phyloP scores from a whole-genome alignment of 92 coral and sea anemone species.

The Porites evermanni region DNA sequence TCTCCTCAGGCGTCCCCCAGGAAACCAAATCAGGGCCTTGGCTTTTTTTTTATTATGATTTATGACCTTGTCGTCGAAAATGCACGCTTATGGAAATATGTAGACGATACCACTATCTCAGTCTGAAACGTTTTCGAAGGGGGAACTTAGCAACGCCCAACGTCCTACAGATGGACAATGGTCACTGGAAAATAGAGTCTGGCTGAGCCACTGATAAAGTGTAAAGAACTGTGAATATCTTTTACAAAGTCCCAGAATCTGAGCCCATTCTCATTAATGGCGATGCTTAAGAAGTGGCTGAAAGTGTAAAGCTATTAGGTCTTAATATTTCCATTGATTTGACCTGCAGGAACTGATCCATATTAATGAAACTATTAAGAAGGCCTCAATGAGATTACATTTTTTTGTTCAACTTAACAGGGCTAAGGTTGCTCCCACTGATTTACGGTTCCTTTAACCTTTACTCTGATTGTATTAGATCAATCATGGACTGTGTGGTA shows the following conservation, averaged over 20 bases:
- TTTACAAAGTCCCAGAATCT: slow-evolving; percentile 1
- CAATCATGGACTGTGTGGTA: slow-evolving; percentile 1
- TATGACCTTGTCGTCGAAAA: slow-evolving; percentile 1
- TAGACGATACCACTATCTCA: not conserved
- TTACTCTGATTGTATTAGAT: no score
- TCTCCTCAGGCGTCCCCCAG: slow-evolving; percentile 19
- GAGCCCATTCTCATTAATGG: slow-evolving; percentile 36
- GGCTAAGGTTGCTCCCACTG: not conserved
- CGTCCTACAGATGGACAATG: not conserved
- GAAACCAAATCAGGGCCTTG: slow-evolving; percentile 11
- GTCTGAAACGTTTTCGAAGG: not conserved
- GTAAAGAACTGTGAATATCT: slow-evolving; percentile 52
- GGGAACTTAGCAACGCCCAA: slow-evolving; percentile 24
- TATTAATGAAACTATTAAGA: slow-evolving; percentile 12
- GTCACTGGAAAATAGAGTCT: slow-evolving; percentile 45
- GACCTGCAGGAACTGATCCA: slow-evolving; percentile 35
- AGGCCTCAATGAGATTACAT: slow-evolving; percentile 38
- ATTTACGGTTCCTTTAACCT: no score
- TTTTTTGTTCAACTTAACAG: slow-evolving; percentile 46
- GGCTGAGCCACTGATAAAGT: slow-evolving; percentile 46
- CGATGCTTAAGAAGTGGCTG: slow-evolving; percentile 30
- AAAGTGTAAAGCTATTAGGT: slow-evolving; percentile 41
- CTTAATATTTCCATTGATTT: slow-evolving; percentile 35
- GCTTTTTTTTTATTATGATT: slow-evolving; percentile 7
- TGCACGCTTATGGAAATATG: slow-evolving; percentile 1